phyloP scores from a whole-genome alignment of 1,140 invertebrate species.

The Plodia interpunctella region DNA sequence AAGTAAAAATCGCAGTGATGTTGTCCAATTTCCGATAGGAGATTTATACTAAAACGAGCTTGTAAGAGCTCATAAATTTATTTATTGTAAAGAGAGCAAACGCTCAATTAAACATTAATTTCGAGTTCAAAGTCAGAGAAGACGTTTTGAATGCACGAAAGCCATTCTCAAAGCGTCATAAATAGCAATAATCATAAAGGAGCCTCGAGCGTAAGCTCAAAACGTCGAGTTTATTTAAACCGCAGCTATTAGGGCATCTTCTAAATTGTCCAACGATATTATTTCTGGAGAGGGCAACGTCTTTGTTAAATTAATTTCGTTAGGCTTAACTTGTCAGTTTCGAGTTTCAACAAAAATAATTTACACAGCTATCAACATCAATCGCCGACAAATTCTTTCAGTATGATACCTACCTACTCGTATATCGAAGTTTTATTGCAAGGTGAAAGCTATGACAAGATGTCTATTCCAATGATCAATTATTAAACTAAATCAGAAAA shows the following conservation, averaged over 20 bases:
- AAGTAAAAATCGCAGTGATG: no score
- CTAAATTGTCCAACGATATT: conserved; percentile 23
- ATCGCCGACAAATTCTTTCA: background rate
- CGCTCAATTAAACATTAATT: background rate
- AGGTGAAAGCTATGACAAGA: no score
- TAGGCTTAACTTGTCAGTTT: background rate
- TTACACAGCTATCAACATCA: background rate
- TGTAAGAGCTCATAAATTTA: no score
- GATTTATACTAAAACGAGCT: background rate
- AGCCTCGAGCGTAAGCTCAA: conserved; percentile 6
- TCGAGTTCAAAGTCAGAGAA: background rate
- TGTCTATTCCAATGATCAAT: no score
- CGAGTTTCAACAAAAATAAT: background rate
- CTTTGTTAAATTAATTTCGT: background rate
- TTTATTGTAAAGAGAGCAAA: no score
- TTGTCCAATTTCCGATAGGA: no score
- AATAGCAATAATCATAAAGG: conserved; percentile 23
- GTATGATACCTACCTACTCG: no score
- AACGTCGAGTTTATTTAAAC: conserved; percentile 18
- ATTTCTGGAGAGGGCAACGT: conserved; percentile 20
- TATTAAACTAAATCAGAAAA: no score
- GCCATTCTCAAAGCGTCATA: background rate
- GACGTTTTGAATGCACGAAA: background rate
- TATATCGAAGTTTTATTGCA: no score
- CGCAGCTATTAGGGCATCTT: conserved; percentile 23